These are phyloP conservation scores for Arbacia lixula DNA, from an alignment of 53 echinoderm and acorn worm species.

Conservation along the genomic window DNA sequence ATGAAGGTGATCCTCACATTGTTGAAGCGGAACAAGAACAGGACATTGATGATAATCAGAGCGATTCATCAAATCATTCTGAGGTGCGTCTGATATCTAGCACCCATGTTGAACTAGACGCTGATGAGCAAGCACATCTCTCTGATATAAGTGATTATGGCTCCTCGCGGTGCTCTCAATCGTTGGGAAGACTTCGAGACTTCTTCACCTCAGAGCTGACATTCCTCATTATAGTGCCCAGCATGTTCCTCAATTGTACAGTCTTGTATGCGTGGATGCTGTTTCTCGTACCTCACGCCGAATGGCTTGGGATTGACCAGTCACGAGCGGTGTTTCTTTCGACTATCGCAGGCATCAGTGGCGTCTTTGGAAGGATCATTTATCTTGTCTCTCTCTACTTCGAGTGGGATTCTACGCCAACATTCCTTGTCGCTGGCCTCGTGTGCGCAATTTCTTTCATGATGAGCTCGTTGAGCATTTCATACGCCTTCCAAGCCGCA, in stretches of 20 bases:
- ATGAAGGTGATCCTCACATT: too few relatives aligned
- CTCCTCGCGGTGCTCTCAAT: too few relatives aligned
- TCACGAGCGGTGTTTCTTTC: conserved; percentile 36
- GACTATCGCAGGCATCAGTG: conserved; percentile 39
- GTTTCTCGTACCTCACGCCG: conserved; percentile 43
- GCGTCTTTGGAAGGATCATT: conserved; percentile 22
- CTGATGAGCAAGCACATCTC: too few relatives aligned
- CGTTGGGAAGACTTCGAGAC: too few relatives aligned
- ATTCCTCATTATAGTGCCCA: too few relatives aligned
- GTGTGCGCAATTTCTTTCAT: neutral
- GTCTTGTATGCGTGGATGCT: conserved; percentile 33
- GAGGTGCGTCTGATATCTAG: too few relatives aligned
- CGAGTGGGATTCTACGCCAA: neutral
- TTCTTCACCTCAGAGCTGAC: too few relatives aligned
- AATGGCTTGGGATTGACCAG: conserved; percentile 1
- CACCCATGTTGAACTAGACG: too few relatives aligned
- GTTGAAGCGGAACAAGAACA: too few relatives aligned
- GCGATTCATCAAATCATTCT: too few relatives aligned
- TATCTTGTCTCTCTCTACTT: conserved; percentile 15
- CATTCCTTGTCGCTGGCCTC: neutral
- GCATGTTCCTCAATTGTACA: neutral
- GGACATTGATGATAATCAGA: too few relatives aligned
- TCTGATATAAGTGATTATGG: too few relatives aligned
- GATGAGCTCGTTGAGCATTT: neutral
- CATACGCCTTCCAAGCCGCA: neutral